Conservation (phyloP, 2,113 vertebrate genomes). For the Sprattus sprattus region DNA sequence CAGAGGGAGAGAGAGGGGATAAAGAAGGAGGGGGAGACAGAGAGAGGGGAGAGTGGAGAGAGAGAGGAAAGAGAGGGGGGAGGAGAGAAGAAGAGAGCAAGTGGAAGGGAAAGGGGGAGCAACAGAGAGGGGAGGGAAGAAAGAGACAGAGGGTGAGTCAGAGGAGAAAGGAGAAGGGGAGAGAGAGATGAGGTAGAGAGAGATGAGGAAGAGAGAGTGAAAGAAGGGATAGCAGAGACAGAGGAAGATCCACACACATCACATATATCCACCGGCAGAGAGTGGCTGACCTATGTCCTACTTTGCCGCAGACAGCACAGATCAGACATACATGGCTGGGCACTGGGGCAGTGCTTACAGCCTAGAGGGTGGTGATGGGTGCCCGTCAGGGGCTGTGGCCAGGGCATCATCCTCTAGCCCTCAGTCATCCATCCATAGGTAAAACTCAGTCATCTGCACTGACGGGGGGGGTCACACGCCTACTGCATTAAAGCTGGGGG, state of each 20-base stretch:
- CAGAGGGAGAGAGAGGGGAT: background rate
- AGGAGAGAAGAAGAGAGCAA: background rate
- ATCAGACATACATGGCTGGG: background rate
- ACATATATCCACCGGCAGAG: background rate
- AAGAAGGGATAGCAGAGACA: background rate
- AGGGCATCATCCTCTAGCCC: background rate
- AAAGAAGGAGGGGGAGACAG: background rate
- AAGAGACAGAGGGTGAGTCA: background rate
- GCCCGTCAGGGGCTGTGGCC: background rate
- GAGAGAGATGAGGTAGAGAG: background rate
- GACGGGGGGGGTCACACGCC: background rate
- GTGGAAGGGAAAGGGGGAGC: background rate
- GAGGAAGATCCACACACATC: background rate
- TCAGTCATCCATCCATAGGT: background rate
- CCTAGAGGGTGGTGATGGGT: background rate
- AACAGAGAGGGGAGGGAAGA: background rate
- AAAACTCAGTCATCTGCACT: background rate
- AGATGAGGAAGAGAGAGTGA: background rate
- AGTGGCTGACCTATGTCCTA: constrained; percentile 2
- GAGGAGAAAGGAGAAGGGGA: background rate
- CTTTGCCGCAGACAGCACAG: background rate
- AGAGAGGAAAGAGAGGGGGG: background rate
- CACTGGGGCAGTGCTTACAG: background rate
- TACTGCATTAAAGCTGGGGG: background rate
- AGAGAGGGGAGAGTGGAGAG: background rate